Evolutionary conservation across 2,888 invertebrate species (phyloP), one percentile per base, ranked within the genome.

Genomic region (Agrochola macilenta): DNA sequence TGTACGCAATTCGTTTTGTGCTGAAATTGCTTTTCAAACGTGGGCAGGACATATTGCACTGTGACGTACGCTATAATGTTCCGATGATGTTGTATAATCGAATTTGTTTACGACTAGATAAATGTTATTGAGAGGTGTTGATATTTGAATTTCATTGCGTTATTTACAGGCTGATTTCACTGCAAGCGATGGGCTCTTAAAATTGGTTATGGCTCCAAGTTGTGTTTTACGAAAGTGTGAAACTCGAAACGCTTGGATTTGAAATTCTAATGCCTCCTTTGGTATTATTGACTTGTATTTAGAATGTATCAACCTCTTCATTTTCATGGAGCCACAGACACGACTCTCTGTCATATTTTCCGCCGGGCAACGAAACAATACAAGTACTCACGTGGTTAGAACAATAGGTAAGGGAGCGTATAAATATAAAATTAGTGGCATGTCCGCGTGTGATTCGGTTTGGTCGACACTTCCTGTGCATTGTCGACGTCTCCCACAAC

Each of bases 401-500:
- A 95, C 94, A 95, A 95, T 94, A 89, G 91, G 74, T 83, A 84
- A 88, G 83, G 87, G 85, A 87, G 71, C 58, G 74, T 85, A 87
- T 86, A 89, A 91, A 92, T 92, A 93, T 93, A 92, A 93, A 95
- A 95, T 95, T 93, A 92, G 95, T 95, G 93, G 90, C 93, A 92
- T 92, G 92, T 91, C 91, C 91, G 92, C 91, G 92, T 93, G 92
- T 94, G 93, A 95, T 94, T 95, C 93, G 94, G 94, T 93, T 94
- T 94, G 91, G 94, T 94, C 95, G 95, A 94, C 96, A 95, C 94
- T 95, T 96, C 96, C 96, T 95, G 96, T 94, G 95, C 93, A 94
- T 95, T 96, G 96, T 95, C 89, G 93, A 92, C 89, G 93, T 93
- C 94, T 93, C 94, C 91, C 92, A 91, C 92, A 88, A 89, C 91